These are phyloP conservation scores for Pterophyllum scalare DNA, from an alignment of 2,113 vertebrate genomes.

Conservation along the genomic window DNA sequence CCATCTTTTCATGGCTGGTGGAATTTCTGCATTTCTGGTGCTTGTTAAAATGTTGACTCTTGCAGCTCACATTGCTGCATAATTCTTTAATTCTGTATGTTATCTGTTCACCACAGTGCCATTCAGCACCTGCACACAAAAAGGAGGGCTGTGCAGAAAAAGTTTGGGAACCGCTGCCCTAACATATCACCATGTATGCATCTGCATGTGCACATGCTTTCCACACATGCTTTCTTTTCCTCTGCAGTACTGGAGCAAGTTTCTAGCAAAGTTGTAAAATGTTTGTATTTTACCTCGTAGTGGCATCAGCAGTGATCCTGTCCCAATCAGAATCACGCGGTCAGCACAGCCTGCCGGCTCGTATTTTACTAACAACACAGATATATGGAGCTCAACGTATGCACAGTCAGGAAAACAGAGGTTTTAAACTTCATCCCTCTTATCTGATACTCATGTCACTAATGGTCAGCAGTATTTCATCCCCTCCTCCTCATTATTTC, in stretches of 20 bases:
- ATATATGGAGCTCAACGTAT: not conserved
- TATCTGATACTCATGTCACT: not conserved
- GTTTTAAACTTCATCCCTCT: constrained; percentile 15
- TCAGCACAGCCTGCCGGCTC: constrained; percentile 34
- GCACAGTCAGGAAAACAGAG: constrained; percentile 13
- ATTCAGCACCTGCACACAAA: not conserved
- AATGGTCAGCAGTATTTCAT: not conserved
- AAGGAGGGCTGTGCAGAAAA: too few species aligned
- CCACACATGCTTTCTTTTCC: not conserved
- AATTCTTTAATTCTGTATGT: not conserved
- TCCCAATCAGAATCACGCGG: constrained; percentile 9
- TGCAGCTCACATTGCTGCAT: not conserved
- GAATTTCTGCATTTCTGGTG: constrained; percentile 53
- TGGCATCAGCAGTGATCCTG: not conserved
- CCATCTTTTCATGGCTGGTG: constrained; percentile 35
- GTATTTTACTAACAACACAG: constrained; percentile 12
- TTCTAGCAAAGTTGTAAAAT: not conserved
- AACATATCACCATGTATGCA: too few species aligned
- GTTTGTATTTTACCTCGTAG: not conserved
- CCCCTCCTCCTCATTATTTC: not conserved
- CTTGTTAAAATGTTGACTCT: constrained; percentile 43
- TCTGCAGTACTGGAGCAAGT: not conserved
- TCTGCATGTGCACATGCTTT: not conserved
- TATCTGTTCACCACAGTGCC: not conserved
- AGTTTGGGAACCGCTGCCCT: too few species aligned